Percentiles rank a stretch among this genome's conserved stretches.
phyloP scores from a whole-genome alignment of 2,888 invertebrate genomes.

The Macrosoma leucophasiata region DNA sequence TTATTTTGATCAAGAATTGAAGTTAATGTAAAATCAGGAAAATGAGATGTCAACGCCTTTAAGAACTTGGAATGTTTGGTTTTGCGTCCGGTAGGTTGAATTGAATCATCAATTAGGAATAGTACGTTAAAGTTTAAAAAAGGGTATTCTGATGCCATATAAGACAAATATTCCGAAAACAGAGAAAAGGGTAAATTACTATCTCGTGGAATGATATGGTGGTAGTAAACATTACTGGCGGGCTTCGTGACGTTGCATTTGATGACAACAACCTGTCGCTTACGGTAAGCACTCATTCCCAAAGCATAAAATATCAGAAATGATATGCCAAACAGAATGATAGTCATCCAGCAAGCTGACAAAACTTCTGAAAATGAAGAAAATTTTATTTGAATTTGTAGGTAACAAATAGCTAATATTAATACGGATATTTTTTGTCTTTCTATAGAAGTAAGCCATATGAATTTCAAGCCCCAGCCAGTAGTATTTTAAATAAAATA shows the following conservation, averaged over 20 bases:
- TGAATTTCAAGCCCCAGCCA: not conserved
- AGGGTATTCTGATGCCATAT: slow-evolving; percentile 47
- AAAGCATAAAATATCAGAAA: slow-evolving; percentile 52
- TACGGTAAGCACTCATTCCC: slow-evolving; percentile 44
- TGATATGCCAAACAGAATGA: slow-evolving; percentile 51
- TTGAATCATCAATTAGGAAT: slow-evolving; percentile 54
- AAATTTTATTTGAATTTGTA: no score
- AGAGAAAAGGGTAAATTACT: slow-evolving; percentile 34
- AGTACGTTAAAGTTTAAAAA: slow-evolving; percentile 43
- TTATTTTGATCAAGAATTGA: slow-evolving; percentile 33
- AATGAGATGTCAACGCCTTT: slow-evolving; percentile 36
- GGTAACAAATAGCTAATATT: no score
- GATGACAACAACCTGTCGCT: slow-evolving; percentile 40
- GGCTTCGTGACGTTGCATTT: slow-evolving; percentile 43
- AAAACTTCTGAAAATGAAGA: slow-evolving; percentile 54
- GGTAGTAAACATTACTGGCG: slow-evolving; percentile 48
- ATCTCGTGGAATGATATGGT: slow-evolving; percentile 44
- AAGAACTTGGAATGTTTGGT: slow-evolving; percentile 36
- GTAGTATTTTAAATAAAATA: not conserved
- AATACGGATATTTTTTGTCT: no score
- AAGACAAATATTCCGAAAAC: slow-evolving; percentile 46
- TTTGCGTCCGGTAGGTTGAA: slow-evolving; percentile 29
- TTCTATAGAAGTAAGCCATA: no score
- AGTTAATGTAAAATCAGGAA: slow-evolving; percentile 24
- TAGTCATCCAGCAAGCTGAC: slow-evolving; percentile 62